Evolutionary conservation across 2,888 invertebrate genomes (phyloP).

Genomic region (Calephelis perditalis): DNA sequence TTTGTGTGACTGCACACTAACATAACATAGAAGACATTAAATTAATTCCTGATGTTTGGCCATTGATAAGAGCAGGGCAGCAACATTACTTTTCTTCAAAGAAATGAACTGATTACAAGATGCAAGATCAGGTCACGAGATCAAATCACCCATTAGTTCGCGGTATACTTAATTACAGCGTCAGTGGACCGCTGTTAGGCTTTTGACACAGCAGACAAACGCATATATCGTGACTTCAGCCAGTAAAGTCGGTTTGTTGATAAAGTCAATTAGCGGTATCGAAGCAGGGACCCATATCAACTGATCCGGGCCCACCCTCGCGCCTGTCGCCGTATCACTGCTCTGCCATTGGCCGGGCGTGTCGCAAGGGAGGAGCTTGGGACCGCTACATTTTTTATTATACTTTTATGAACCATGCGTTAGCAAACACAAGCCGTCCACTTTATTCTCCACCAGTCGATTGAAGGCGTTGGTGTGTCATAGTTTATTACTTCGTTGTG

Average conservation of each 20-base stretch:
- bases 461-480: constrained; percentile 73
- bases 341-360: constrained; percentile 59
- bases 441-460: constrained; percentile 73
- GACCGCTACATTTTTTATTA: constrained; percentile 64
- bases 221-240: constrained; percentile 74
- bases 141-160: constrained; percentile 62
- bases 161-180: constrained; percentile 66
- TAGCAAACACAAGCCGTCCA: constrained; percentile 56
- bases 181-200: constrained; percentile 69
- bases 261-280: constrained; percentile 78
- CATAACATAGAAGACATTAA: too few relatives aligned
- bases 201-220: constrained; percentile 74
- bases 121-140: constrained; percentile 30
- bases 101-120: constrained; percentile 17
- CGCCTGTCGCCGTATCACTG: constrained; percentile 48
- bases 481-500: constrained; percentile 69
- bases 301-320: constrained; percentile 68
- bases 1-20: too few relatives aligned
- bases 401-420: constrained; percentile 61
- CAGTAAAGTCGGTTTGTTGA: constrained; percentile 78
- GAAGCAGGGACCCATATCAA: constrained; percentile 72
- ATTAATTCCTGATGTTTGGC: background rate
- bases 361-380: constrained; percentile 63
- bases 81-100: constrained; percentile 11
- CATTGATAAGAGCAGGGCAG: constrained; percentile 1